Base-by-base conservation (phyloP, 2,888 invertebrate genomes). In the Amphipyra berbera region DNA sequence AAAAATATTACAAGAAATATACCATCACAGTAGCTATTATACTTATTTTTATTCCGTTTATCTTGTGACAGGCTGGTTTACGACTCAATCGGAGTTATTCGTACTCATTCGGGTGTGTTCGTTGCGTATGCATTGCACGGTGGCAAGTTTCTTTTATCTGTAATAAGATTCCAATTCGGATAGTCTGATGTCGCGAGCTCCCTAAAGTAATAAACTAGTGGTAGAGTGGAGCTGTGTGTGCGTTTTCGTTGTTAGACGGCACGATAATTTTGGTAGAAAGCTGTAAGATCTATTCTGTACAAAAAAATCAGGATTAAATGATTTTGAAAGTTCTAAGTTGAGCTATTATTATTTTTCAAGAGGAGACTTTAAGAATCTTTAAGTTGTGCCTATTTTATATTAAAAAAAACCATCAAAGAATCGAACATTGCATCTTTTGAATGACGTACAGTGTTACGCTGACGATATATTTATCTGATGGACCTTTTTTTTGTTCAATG, bases 201-300 rank as follows among this genome's bases (percentile, higher is more conserved):
- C 94, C 93, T 90, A 89, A 91, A 93, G 92, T 90, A 93, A 94
- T 93, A 94, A 92, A 92, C 89, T 88, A 90, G 86, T 85, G 82
- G 88, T 81, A 72, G 88, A 85, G 83, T 76, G 67, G 76, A 79
- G 69, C 62, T 75, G 49, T 50, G 61, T 58, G 68, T 58, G 42
- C 60, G 85, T 87, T 81, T 84, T 81, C 92, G 79, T 84, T 88
- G 76, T 68, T n/a, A 48, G 8, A 72, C 73, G 76, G 50, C 14
- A 82, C 78, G 82, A 46, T 30, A 68, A 62, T 44, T 61, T 27
- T 57, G 37, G 10, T 10, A 37, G 30, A 6, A 21, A 33, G n/a
- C 7, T 6, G 33, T 9, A 33, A 33, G 33, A 6, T 6, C 6
- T 33, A 21, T 33, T 9, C 6, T 33, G 3, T 33, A 4, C 6